Evolutionary conservation across 35 echinoderm and acorn worm species (phyloP), one percentile per base, ranked within the genome.

Genomic region (Chiridota heheva): DNA sequence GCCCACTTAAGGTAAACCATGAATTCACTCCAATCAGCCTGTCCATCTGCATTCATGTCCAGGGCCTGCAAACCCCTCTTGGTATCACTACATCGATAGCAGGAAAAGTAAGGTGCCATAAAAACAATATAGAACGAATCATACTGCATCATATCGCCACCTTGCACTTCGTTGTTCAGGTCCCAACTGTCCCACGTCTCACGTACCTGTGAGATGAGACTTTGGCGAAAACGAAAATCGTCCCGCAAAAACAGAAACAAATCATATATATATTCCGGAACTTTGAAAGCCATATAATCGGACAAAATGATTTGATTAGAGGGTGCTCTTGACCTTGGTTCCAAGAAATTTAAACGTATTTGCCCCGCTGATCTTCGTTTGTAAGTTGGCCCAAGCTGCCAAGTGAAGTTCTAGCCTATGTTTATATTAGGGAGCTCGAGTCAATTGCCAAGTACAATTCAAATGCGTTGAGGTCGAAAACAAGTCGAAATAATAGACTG

Each of bases 61-160:
- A 74, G n/a, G 24, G 70, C 70, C 42, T 44, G 36, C 39, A 74
- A 38, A 28, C 24, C 70, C 26, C 16, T n/a, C 41, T 46, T 16
- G 26, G 38, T 74, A 43, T 74, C 70, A 22, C 48, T 46, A 25
- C 70, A 74, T 3, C 70, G 70, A 26, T 74, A 74, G 70, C 70
- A 74, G 36, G 36, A 39, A 38, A 74, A 74, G 44, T 74, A 74
- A 2, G 69, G 82, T 17, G 82, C 53, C 84, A 87, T 87, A 44
- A 87, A 87, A 18, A 72, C 84, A 33, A 64, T 80, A 60, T 87
- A 87, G 74, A 87, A 87, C 28, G 55, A 42, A 44, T 79, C 72
- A 22, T 65, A 87, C 44, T 64, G 33, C 1, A 87, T 72, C 61
- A 45, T 79, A 33, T 87, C 58, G 73, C 80, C 84, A 0, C 47